Evolutionary conservation across 2,113 vertebrate species (phyloP).

Genomic region (Pseudolaguvia tuberculata): DNA sequence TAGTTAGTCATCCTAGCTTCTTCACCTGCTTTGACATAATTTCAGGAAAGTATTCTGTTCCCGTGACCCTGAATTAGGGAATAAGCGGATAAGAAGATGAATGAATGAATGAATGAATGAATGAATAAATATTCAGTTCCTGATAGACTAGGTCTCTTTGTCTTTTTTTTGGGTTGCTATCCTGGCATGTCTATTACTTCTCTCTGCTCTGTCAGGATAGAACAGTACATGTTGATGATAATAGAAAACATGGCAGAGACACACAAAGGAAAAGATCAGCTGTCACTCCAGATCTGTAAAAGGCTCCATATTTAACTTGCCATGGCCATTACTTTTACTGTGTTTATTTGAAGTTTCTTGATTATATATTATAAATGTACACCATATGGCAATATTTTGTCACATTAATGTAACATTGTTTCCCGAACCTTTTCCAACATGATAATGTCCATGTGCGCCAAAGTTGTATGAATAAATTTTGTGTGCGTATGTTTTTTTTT

Average conservation of each 20-base stretch:
- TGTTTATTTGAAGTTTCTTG: constrained; percentile 61
- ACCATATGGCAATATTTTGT: too few species aligned
- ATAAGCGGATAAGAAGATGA: too few species aligned
- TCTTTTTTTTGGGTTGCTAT: constrained; percentile 20
- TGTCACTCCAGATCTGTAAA: constrained; percentile 61
- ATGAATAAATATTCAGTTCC: constrained; percentile 3
- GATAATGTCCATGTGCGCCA: too few species aligned
- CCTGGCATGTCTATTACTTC: constrained; percentile 45
- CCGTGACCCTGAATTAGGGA: too few species aligned
- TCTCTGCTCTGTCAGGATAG: constrained; percentile 14
- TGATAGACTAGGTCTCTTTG: constrained; percentile 8
- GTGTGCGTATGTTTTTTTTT: too few species aligned
- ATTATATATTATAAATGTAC: constrained; percentile 60
- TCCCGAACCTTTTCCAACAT: too few species aligned
- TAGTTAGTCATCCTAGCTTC: constrained; percentile 50
- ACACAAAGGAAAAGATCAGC: constrained; percentile 28
- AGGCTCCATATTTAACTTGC: constrained; percentile 68
- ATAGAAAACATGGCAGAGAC: constrained; percentile 31
- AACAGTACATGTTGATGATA: constrained; percentile 5
- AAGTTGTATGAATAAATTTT: too few species aligned
- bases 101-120: too few species aligned
- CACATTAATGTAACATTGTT: too few species aligned
- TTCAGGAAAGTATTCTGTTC: constrained; percentile 8
- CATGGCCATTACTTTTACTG: constrained; percentile 65
- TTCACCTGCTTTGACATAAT: constrained; percentile 28